These are phyloP conservation scores for Aproaerema taeniolella DNA, from an alignment of 2,888 invertebrate species.

Conservation along the genomic window DNA sequence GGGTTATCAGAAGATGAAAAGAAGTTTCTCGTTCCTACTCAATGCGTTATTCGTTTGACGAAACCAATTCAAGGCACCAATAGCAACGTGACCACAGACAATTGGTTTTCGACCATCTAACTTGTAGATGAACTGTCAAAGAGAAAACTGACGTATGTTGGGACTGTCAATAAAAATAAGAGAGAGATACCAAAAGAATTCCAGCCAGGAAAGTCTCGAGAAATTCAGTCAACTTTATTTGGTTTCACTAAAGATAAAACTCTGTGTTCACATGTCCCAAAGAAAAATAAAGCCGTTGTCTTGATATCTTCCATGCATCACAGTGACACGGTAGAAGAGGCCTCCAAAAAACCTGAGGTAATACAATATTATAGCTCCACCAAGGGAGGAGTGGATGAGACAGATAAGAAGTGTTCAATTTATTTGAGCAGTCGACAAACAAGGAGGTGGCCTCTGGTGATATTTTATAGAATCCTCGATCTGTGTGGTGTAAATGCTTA, in stretches of 20 bases:
- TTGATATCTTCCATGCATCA: constrained; percentile 17
- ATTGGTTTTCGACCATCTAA: constrained; percentile 27
- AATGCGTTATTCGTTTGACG: constrained; percentile 19
- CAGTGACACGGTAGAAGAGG: constrained; percentile 13
- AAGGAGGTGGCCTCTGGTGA: constrained; percentile 14
- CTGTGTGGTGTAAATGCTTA: constrained; percentile 13
- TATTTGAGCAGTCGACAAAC: constrained; percentile 14
- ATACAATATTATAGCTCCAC: constrained; percentile 19
- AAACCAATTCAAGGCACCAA: constrained; percentile 18
- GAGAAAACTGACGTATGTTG: constrained; percentile 21
- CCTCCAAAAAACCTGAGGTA: constrained; percentile 16
- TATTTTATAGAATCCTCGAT: constrained; percentile 15
- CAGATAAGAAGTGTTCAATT: constrained; percentile 18
- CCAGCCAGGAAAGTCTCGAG: constrained; percentile 17
- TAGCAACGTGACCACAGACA: constrained; percentile 21
- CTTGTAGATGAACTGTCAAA: constrained; percentile 19
- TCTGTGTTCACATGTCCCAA: constrained; percentile 16
- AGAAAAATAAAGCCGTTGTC: constrained; percentile 16
- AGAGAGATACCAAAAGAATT: constrained; percentile 20
- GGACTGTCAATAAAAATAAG: constrained; percentile 24
- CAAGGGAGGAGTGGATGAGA: constrained; percentile 21
- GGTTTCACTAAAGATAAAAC: constrained; percentile 20
- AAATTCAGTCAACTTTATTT: constrained; percentile 12
- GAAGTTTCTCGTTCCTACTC: constrained; percentile 18
- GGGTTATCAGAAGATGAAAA: constrained; percentile 20